Evolutionary conservation across 2,113 vertebrate species (phyloP).

Genomic region (Cervus canadensis): DNA sequence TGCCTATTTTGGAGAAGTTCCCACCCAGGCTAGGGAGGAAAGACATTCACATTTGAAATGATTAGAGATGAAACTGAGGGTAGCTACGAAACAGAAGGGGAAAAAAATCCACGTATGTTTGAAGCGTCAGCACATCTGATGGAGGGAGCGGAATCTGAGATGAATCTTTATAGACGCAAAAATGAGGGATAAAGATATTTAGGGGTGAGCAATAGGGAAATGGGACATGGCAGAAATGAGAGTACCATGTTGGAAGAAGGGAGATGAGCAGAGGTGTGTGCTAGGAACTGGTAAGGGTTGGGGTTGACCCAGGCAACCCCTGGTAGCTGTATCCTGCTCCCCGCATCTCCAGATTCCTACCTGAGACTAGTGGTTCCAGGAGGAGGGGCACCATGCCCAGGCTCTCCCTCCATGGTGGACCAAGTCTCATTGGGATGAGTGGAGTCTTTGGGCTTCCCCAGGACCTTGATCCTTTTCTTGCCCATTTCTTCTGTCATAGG

Average conservation of each 20-base stretch:
- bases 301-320: background rate
- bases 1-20: background rate
- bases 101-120: background rate
- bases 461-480: background rate
- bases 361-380: background rate
- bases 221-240: background rate
- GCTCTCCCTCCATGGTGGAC: background rate
- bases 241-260: background rate
- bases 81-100: background rate
- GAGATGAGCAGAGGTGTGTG: background rate
- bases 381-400: background rate
- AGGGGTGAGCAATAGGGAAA: background rate
- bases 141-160: background rate
- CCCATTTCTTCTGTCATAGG: background rate
- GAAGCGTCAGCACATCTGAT: background rate
- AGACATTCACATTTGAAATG: background rate
- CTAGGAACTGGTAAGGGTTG: background rate
- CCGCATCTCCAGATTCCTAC: background rate
- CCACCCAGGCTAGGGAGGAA: background rate
- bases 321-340: background rate
- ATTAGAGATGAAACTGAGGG: slow-evolving; percentile 8
- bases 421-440: background rate
- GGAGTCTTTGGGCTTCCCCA: background rate
- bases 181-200: background rate
- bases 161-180: background rate